Conservation (phyloP, 2,113 vertebrate species). For the Glareola pratincola region DNA sequence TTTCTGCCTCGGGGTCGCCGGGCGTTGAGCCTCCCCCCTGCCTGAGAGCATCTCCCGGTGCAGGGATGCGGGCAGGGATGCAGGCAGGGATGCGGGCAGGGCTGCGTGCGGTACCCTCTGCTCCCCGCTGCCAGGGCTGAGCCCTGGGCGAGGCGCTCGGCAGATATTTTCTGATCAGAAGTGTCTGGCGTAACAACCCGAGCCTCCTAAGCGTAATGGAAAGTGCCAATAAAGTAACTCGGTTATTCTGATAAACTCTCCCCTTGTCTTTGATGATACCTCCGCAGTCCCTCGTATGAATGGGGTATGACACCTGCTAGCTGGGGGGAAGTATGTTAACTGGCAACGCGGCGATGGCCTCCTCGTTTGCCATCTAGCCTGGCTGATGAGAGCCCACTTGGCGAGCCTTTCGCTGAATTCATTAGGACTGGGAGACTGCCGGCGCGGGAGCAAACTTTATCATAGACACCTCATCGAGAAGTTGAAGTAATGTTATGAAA, state of each 20-base stretch:
- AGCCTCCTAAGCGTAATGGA: background rate
- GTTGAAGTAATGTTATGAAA: constrained; percentile 76
- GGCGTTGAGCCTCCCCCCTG: background rate
- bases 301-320: background rate
- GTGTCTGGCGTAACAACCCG: background rate
- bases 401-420: background rate
- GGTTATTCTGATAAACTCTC: background rate
- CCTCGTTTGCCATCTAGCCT: background rate
- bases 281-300: background rate
- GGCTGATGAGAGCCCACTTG: background rate
- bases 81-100: background rate
- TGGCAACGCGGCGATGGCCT: background rate
- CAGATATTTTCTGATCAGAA: background rate
- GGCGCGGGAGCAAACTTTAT: constrained; percentile 46
- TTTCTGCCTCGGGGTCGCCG: background rate
- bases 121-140: background rate
- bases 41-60: background rate
- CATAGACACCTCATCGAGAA: constrained; percentile 55
- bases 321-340: background rate
- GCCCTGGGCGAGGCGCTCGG: background rate
- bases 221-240: background rate
- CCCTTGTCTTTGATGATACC: background rate
- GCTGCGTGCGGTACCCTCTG: background rate
- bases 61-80: background rate
- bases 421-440: background rate